phyloP scores from a whole-genome alignment of 2,888 invertebrate genomes.

The Dolichomitus sp. region DNA sequence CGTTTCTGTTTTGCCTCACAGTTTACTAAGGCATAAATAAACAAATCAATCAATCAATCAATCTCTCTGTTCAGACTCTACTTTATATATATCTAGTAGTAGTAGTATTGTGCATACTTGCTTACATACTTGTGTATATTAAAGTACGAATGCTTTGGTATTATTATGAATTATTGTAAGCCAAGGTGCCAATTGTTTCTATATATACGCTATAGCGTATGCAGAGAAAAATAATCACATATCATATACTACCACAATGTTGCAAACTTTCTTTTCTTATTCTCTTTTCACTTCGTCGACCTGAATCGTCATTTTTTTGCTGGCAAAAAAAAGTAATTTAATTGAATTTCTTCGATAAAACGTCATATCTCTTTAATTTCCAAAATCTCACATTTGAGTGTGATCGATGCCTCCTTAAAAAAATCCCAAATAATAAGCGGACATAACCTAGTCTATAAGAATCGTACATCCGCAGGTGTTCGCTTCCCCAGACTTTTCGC shows the following conservation, averaged over 20 bases:
- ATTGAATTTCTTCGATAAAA: background rate
- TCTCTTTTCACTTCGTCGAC: no score
- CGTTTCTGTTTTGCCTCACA: no score
- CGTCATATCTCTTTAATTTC: background rate
- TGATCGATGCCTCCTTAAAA: no score
- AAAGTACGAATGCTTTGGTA: background rate
- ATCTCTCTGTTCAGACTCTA: slow-evolving; percentile 7
- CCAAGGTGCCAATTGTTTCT: background rate
- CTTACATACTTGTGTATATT: background rate
- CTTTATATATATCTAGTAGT: background rate
- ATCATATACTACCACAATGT: no score
- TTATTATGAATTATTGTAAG: background rate
- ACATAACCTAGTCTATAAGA: background rate
- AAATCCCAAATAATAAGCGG: background rate
- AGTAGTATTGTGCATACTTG: background rate
- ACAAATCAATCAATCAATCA: no score
- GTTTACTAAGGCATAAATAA: no score
- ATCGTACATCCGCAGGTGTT: slow-evolving; percentile 44
- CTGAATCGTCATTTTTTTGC: no score
- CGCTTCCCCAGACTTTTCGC: slow-evolving; percentile 36
- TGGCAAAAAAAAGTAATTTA: background rate
- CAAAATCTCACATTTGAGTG: background rate
- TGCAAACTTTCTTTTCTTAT: no score
- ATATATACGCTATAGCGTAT: background rate
- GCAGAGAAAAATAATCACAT: background rate